Evolutionary conservation across 64 coral and sea anemone species (phyloP).

Genomic region (Dendronephthya gigantea): DNA sequence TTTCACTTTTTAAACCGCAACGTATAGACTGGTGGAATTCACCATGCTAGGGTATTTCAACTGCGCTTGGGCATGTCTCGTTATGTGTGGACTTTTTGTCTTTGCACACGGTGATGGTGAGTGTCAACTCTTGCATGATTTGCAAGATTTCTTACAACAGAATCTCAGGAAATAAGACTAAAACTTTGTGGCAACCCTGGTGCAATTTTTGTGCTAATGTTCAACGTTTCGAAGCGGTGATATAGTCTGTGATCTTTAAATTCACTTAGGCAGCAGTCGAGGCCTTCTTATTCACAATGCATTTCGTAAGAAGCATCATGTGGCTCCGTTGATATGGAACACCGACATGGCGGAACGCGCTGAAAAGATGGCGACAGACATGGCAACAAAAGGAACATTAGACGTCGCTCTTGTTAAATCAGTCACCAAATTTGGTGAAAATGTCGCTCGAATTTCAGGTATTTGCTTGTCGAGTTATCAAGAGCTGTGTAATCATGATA

Average conservation of each 20-base stretch:
- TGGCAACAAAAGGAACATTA: constrained; percentile 3
- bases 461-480: background rate
- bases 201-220: too few relatives aligned
- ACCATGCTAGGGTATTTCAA: too few relatives aligned
- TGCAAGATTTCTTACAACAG: too few relatives aligned
- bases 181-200: too few relatives aligned
- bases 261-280: background rate
- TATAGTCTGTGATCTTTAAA: background rate
- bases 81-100: too few relatives aligned
- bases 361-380: background rate
- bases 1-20: too few relatives aligned
- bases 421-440: background rate
- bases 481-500: background rate
- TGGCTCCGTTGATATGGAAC: background rate
- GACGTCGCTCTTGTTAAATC: constrained; percentile 14
- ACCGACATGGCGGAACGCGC: background rate
- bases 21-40: too few relatives aligned
- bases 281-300: constrained; percentile 13
- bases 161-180: too few relatives aligned
- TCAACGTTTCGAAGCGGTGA: too few relatives aligned
- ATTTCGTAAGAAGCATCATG: background rate
- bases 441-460: constrained; percentile 3
- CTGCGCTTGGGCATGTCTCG: too few relatives aligned
- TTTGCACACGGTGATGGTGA: too few relatives aligned
- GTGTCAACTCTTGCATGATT: too few relatives aligned